These are phyloP conservation scores for Trissoscelio sp. DNA, from an alignment of 2,888 invertebrate species.

Conservation along the genomic window DNA sequence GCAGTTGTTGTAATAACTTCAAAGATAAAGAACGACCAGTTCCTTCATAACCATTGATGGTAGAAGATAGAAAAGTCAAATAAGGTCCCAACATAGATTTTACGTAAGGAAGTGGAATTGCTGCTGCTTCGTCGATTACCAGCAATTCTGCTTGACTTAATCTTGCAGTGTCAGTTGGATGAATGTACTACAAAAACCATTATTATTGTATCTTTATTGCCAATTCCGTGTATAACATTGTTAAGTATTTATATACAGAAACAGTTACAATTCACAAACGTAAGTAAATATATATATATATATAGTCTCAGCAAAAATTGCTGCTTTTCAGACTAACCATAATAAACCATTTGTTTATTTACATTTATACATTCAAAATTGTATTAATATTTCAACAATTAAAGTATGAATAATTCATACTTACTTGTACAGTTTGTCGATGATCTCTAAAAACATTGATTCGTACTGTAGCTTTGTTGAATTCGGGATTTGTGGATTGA, in stretches of 20 bases:
- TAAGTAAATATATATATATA: too few relatives aligned
- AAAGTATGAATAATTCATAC: conserved; percentile 52
- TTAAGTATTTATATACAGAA: too few relatives aligned
- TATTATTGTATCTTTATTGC: too few relatives aligned
- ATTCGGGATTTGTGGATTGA: conserved; percentile 97
- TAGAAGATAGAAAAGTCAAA: conserved; percentile 97
- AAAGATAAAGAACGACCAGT: conserved; percentile 98
- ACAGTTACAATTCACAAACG: too few relatives aligned
- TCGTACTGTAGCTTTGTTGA: conserved; percentile 97
- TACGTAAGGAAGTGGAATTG: conserved; percentile 97
- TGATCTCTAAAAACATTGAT: conserved; percentile 96
- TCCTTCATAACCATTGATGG: conserved; percentile 98
- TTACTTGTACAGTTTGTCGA: conserved; percentile 95
- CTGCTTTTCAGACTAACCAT: too few relatives aligned
- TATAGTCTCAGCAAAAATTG: too few relatives aligned
- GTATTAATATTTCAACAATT: too few relatives aligned
- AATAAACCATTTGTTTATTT: too few relatives aligned
- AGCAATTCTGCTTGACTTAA: conserved; percentile 97
- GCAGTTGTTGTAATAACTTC: conserved; percentile 95
- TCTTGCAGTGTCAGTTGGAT: conserved; percentile 93
- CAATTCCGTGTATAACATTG: too few relatives aligned
- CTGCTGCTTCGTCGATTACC: conserved; percentile 99
- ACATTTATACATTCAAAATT: too few relatives aligned
- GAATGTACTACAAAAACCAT: conserved; percentile 94
- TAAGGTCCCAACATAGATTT: conserved; percentile 95